phyloP scores from a whole-genome alignment of 1,140 invertebrate species.

The Pogonomyrmex barbatus region DNA sequence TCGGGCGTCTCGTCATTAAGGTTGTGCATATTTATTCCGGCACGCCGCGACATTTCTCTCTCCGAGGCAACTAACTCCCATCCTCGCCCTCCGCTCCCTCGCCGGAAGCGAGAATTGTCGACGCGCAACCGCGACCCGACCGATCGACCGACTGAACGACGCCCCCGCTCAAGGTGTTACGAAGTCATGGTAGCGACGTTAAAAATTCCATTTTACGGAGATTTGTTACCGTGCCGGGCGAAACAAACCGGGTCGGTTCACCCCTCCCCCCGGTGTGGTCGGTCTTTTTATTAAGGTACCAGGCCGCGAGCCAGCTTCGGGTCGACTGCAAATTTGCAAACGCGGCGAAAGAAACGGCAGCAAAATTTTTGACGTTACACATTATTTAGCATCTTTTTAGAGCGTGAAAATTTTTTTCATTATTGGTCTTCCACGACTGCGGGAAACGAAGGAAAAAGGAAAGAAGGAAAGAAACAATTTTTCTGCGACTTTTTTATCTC shows the following conservation, averaged over 20 bases:
- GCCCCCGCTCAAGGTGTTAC: slow-evolving; percentile 51
- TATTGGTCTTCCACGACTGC: not conserved
- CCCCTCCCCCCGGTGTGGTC: not conserved
- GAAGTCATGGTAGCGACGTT: slow-evolving; percentile 64
- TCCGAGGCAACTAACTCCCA: not conserved
- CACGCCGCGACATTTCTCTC: slow-evolving; percentile 60
- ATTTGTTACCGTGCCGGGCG: slow-evolving; percentile 60
- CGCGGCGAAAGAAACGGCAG: not conserved
- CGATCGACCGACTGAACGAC: slow-evolving; percentile 60
- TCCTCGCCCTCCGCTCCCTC: not conserved
- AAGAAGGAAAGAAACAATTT: not conserved
- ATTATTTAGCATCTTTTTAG: not conserved
- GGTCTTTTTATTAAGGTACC: slow-evolving; percentile 24
- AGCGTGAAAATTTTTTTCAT: not conserved
- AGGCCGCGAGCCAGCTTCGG: not conserved
- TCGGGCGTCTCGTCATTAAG: slow-evolving; percentile 57
- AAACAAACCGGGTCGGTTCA: slow-evolving; percentile 49
- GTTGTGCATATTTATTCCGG: slow-evolving; percentile 69
- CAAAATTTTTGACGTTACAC: not conserved
- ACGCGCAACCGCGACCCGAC: slow-evolving; percentile 20
- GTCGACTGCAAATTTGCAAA: not conserved
- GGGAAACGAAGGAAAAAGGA: not conserved
- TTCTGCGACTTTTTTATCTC: too few species aligned
- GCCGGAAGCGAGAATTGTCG: not conserved
- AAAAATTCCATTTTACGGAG: slow-evolving; percentile 71